Percentiles rank a stretch among this genome's conserved stretches.
These are phyloP conservation scores for Leptinotarsa haldemani DNA, from an alignment of 2,888 invertebrate genomes.

Conservation along the genomic window DNA sequence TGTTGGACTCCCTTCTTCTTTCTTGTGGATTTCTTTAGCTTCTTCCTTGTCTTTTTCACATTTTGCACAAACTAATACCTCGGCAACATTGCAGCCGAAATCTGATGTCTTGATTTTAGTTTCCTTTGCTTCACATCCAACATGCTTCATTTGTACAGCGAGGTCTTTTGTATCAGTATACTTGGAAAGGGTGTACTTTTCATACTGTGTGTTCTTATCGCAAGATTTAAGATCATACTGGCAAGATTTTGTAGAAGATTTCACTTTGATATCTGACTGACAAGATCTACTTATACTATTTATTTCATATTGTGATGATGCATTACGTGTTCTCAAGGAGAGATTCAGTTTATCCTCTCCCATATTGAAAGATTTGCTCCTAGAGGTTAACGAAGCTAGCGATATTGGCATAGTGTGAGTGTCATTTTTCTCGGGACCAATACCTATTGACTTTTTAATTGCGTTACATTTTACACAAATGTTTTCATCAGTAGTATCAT, in stretches of 20 bases:
- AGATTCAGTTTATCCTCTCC: constrained; percentile 69
- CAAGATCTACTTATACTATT: constrained; percentile 56
- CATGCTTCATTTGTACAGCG: constrained; percentile 48
- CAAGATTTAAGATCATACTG: constrained; percentile 56
- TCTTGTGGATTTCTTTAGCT: constrained; percentile 44
- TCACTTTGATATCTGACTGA: constrained; percentile 57
- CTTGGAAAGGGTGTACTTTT: constrained; percentile 52
- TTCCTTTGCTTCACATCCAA: constrained; percentile 55
- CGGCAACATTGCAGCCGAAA: constrained; percentile 52
- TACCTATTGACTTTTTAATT: constrained; percentile 69
- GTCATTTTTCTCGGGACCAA: constrained; percentile 68
- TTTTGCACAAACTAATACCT: constrained; percentile 49
- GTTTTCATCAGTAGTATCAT: constrained; percentile 66
- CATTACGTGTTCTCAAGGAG: constrained; percentile 66
- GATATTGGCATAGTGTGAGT: constrained; percentile 64
- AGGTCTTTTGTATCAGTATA: constrained; percentile 61
- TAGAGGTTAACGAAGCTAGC: constrained; percentile 66
- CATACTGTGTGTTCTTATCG: constrained; percentile 59
- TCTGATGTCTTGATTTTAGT: constrained; percentile 46
- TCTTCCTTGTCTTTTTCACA: constrained; percentile 57
- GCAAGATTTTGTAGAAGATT: constrained; percentile 55
- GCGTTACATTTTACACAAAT: constrained; percentile 69
- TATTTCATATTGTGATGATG: constrained; percentile 61
- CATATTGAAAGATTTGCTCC: constrained; percentile 73
- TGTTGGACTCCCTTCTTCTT: constrained; percentile 54